Conservation (phyloP, 2,113 vertebrate genomes). For the Ceratotherium simum region DNA sequence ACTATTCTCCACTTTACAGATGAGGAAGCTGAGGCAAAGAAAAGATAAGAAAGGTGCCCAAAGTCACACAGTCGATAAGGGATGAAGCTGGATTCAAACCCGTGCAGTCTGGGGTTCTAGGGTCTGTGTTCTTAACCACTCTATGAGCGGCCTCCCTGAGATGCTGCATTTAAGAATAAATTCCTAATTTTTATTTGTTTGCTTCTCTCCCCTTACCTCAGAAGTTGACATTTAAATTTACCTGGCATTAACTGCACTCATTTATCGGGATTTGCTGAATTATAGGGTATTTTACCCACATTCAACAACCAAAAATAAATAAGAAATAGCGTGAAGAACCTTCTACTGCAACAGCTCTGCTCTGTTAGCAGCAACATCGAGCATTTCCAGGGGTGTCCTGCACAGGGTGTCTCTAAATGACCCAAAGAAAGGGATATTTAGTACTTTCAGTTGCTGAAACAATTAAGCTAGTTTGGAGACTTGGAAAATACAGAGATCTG, state of each 20-base stretch:
- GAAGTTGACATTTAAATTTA: slow-evolving; percentile 40
- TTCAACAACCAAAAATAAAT: not conserved
- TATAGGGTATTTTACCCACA: not conserved
- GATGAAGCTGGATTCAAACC: not conserved
- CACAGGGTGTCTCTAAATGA: not conserved
- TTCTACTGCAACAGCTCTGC: not conserved
- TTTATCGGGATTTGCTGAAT: slow-evolving; percentile 33
- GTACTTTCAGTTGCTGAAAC: slow-evolving; percentile 20
- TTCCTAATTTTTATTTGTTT: slow-evolving; percentile 10
- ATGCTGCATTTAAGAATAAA: not conserved
- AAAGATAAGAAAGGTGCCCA: not conserved
- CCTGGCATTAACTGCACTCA: not conserved
- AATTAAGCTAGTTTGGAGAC: not conserved
- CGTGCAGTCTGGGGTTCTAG: not conserved
- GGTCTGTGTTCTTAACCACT: not conserved
- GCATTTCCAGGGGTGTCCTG: not conserved
- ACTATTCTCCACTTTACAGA: not conserved
- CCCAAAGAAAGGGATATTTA: not conserved
- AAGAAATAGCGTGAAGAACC: not conserved
- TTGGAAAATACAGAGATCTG: slow-evolving; percentile 5
- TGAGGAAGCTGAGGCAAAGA: not conserved
- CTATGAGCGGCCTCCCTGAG: not conserved
- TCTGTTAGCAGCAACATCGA: not conserved
- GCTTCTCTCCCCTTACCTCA: not conserved
- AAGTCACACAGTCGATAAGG: not conserved